Percentiles rank a stretch among this genome's conserved stretches.
Conservation (phyloP, 2,113 vertebrate species). For the Hyaena hyaena region DNA sequence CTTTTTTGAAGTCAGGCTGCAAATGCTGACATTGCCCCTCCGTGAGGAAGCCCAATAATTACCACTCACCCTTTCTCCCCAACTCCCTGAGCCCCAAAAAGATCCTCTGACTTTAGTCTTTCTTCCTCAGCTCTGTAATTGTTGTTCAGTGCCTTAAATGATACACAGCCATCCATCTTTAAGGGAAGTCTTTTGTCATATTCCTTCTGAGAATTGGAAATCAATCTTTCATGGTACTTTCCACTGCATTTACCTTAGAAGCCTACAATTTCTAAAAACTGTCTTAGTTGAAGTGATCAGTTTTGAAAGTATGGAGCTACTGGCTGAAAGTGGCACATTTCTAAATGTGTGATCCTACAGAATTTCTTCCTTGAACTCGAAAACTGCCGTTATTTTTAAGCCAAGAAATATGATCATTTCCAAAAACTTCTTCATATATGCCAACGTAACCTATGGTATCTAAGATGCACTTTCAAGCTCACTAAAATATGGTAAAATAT, state of each 20-base stretch:
- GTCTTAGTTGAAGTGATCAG: neutral
- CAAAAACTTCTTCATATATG: neutral
- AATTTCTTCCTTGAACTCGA: conserved; percentile 20
- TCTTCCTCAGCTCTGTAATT: neutral
- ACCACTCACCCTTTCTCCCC: neutral
- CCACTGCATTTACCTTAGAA: neutral
- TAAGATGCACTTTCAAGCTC: neutral
- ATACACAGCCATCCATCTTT: neutral
- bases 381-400: neutral
- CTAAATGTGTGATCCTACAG: neutral
- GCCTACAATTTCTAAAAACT: neutral
- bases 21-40: neutral
- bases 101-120: neutral
- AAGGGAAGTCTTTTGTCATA: neutral
- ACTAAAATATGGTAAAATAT: conserved; percentile 2
- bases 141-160: neutral
- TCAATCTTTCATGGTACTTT: neutral
- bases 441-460: neutral
- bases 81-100: neutral
- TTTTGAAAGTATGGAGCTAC: neutral
- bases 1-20: neutral
- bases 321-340: neutral
- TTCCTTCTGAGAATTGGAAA: neutral
- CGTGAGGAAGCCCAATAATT: neutral
- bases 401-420: neutral